Conservation (phyloP, 2,113 vertebrate genomes). For the Tyto alba region DNA sequence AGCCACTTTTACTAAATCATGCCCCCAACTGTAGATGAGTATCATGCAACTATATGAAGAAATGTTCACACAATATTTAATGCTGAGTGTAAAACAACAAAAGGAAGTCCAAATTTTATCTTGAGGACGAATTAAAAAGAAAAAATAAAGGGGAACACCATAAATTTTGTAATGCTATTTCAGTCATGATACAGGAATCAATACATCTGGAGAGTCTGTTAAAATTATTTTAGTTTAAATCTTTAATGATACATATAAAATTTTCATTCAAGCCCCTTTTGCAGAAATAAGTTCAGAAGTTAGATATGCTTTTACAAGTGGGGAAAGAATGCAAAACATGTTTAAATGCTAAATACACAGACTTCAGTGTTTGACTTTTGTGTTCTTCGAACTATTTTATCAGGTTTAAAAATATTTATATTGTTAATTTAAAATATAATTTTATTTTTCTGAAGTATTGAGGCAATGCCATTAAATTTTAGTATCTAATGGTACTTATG, state of each 20-base stretch:
- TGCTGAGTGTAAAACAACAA: not conserved
- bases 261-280: not conserved
- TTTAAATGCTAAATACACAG: not conserved
- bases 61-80: not conserved
- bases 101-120: not conserved
- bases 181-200: not conserved
- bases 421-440: not conserved
- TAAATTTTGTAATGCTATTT: not conserved
- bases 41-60: not conserved
- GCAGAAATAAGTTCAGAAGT: not conserved
- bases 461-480: not conserved
- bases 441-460: not conserved
- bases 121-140: not conserved
- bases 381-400: not conserved
- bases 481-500: not conserved
- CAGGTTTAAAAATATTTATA: not conserved
- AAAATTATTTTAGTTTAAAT: not conserved
- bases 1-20: not conserved
- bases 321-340: not conserved
- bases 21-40: rapidly evolving
- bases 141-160: not conserved
- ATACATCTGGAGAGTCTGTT: not conserved
- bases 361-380: not conserved
- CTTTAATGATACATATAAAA: not conserved
- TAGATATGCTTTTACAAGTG: not conserved